Evolutionary conservation across 35 echinoderm and acorn worm species (phyloP), one percentile per base, ranked within the genome.

Genomic region (Lytechinus variegatus): DNA sequence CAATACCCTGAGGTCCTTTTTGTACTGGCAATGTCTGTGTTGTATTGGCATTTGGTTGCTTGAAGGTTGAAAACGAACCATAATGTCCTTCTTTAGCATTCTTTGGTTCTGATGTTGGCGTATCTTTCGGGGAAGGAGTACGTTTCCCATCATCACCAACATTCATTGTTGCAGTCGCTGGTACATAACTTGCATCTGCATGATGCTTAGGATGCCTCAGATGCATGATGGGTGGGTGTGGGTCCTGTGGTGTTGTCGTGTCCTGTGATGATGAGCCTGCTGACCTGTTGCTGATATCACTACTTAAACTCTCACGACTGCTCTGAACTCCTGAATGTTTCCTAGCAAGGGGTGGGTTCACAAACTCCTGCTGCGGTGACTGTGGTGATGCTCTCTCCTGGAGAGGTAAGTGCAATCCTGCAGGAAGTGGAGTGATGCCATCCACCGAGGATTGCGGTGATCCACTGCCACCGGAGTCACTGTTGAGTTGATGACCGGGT

Each of bases 1-100:
- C 98, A 57, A 99, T 56, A 54, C 98, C 97, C 54, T 99, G 95
- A 7, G 71, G 96, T 10, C 97, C 97, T 95, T 94, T 96, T 89
- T 86, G 56, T 89, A 90, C 27, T 52, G 91, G 88, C 66, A 88
- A 6, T 56, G 89, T 54, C 52, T 27, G 86, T 5, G 89, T 94
- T 56, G 95, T 87, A 54, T 79, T 61, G 52, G 94, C 94, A 10
- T 95, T 97, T 10, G 96, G 96, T 89, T 99, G 96, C 91, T 99
- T 99, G 54, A 99, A 99, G 21, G 98, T 99, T 71, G 98, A 99
- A 86, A 99, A 99, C 8, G 96, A 96, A 93, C 92, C 27, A 27
- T 93, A 93, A 91, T 96, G 87, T 66, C 91, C 61, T 92, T 97
- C 94, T 54, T 94, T 86, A 54, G 91, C 61, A 86, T 86, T 86